Base-by-base conservation (phyloP, 2,888 invertebrate genomes). In the Globia sparganii region DNA sequence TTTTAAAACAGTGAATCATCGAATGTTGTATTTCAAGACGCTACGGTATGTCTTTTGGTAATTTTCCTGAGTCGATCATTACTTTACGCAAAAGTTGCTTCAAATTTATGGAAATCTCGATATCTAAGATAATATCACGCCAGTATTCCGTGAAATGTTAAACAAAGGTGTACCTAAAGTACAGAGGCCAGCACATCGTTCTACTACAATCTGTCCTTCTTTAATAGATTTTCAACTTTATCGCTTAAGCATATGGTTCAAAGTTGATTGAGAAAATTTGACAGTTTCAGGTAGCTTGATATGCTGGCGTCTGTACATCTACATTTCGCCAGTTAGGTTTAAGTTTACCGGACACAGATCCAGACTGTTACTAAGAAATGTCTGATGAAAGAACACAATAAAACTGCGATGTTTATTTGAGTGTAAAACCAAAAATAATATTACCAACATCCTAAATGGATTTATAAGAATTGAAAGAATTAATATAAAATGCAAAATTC, bases 401-500 rank as follows among this genome's bases (percentile, higher is more conserved):
- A 59, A 4, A 18, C 3, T 31, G 18, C 1, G 31, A 31, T 62
- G 25, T 46, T 37, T 25, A 37, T 66, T 81, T 49, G 25, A 70
- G 31, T 53, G 56, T 34, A 58, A 61, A 72, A 46, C 15, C 9
- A 18, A 49, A 62, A 80, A 59, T 78, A 53, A 43, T 34, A 53
- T 34, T n/a, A 28, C 21, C 13, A 70, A 43, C 9, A 15, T 72
- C 43, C 5, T 31, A 53, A 65, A 59, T 37, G 34, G 69, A 80
- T 75, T 80, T 61, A 56, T 62, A 49, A 34, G 58, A 80, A 80
- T 64, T 81, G 37, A 81, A 46, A 49, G 59, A 68, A 77, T 78
- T 75, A 83, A 72, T 75, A 67, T 61, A 68, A 78, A 76, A 76
- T 71, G 31, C 5, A 31, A 69, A 82, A 72, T 75, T 66, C 56